Base-by-base conservation (phyloP, 2,888 invertebrate species). In the Eupelmus urozonus region DNA sequence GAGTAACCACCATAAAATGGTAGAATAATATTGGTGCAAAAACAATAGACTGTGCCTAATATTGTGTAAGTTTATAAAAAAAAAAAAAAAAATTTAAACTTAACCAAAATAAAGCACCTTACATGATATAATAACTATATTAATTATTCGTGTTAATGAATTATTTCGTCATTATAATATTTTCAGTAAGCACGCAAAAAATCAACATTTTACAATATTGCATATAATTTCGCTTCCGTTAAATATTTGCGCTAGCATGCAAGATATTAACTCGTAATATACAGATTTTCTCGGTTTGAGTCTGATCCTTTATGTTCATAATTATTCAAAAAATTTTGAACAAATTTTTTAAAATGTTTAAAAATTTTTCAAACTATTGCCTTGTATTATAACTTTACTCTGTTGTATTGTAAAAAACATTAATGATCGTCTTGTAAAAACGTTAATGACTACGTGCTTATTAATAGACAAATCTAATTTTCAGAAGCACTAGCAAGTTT, bases 21-120 rank as follows among this genome's bases (percentile, higher is more conserved):
- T 70, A 29, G 51, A 62, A 45, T 62, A 69, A 20, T 65, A 45
- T 76, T 45, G 25, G 62, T 69, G 40, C 69, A 69, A 23, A 29
- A 66, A 67, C 53, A 60, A 23, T 59, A 66, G 66, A 40, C 57
- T 2, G 20, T 9, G 59, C 34, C 60, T 60, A 63, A 55, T 40
- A n/a, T 27, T 67, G 42, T 27, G 60, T 53, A 27, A 75, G 25
- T 55, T 49, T 40, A 42, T 53, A 18, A 13, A 34, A 66, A 66
- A 53, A 62, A 60, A 34, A 53, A 4, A 62, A 73, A 51, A 74
- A 45, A 49, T 67, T 69, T 76, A 69, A 18, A 42, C 25, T 69
- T 76, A 76, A 76, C 25, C 67, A 69, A 62, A 55, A 69, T 74
- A 76, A 76, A 76, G 75, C 69, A 76, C 62, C 69, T 62, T 66